Conservation (phyloP, 2,113 vertebrate genomes). For the Nothobranchius kuhntae region DNA sequence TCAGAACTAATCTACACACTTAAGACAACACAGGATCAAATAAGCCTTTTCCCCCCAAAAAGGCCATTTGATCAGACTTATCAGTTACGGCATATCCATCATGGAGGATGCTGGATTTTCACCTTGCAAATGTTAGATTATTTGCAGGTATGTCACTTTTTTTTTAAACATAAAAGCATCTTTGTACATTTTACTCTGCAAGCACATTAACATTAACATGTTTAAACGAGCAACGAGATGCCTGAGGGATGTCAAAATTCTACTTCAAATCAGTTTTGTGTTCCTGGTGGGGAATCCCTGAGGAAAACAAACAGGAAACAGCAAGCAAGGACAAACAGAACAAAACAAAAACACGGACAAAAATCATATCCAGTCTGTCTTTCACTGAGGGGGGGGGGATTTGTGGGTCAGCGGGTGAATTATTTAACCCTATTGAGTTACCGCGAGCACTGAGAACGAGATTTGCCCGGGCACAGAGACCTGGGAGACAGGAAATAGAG, state of each 20-base stretch:
- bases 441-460: slow-evolving; percentile 79
- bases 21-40: slow-evolving; percentile 49
- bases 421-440: slow-evolving; percentile 75
- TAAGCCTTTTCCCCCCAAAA: slow-evolving; percentile 49
- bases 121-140: slow-evolving; percentile 46
- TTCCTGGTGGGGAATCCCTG: slow-evolving; percentile 34
- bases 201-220: slow-evolving; percentile 48
- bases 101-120: slow-evolving; percentile 67
- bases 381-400: slow-evolving; percentile 26
- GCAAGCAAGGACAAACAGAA: slow-evolving; percentile 60
- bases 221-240: slow-evolving; percentile 43
- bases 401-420: slow-evolving; percentile 45
- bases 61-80: slow-evolving; percentile 65
- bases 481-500: slow-evolving; percentile 79
- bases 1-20: slow-evolving; percentile 47
- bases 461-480: slow-evolving; percentile 79
- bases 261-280: slow-evolving; percentile 33
- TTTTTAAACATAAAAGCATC: slow-evolving; percentile 25
- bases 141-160: slow-evolving; percentile 56
- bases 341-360: slow-evolving; percentile 41
- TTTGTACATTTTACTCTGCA: slow-evolving; percentile 45
- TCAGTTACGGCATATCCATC: slow-evolving; percentile 51
- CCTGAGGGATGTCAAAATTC: slow-evolving; percentile 22
- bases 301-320: slow-evolving; percentile 49
- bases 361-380: slow-evolving; percentile 41